These are phyloP conservation scores for Ommatoiulus sabulosus DNA, from an alignment of 2,888 invertebrate genomes.

Conservation along the genomic window DNA sequence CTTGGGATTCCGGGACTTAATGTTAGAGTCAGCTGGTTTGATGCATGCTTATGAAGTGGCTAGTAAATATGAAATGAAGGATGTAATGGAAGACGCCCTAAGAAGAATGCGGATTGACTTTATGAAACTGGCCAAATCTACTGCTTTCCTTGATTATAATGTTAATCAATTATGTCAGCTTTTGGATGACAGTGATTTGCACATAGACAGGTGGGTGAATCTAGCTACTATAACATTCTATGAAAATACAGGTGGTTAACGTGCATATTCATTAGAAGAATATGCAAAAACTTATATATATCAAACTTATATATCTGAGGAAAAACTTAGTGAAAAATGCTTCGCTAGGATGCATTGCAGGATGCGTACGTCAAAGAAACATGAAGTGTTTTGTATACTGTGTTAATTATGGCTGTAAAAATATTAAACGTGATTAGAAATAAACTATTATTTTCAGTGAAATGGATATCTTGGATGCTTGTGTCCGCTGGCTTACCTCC, in stretches of 20 bases:
- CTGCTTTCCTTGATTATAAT: neutral
- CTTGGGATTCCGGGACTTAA: neutral
- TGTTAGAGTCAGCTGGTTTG: neutral
- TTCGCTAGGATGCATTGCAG: too few species aligned
- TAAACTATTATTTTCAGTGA: neutral
- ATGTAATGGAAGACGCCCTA: neutral
- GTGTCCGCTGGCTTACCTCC: neutral
- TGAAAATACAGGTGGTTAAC: too few species aligned
- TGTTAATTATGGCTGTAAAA: neutral
- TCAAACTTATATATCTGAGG: too few species aligned
- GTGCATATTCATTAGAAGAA: too few species aligned
- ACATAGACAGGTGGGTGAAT: neutral
- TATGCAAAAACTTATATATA: too few species aligned
- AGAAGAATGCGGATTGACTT: neutral
- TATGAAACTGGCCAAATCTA: neutral
- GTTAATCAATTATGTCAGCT: neutral
- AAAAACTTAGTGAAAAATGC: too few species aligned
- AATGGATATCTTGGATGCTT: neutral
- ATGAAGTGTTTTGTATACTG: too few species aligned
- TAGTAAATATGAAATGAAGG: neutral
- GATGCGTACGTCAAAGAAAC: too few species aligned
- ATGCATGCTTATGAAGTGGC: conserved; percentile 13
- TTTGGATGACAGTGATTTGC: neutral
- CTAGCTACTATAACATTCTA: too few species aligned
- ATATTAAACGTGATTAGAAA: neutral